Conservation (phyloP, 2,888 invertebrate species). For the Barypeithes pellucidus region DNA sequence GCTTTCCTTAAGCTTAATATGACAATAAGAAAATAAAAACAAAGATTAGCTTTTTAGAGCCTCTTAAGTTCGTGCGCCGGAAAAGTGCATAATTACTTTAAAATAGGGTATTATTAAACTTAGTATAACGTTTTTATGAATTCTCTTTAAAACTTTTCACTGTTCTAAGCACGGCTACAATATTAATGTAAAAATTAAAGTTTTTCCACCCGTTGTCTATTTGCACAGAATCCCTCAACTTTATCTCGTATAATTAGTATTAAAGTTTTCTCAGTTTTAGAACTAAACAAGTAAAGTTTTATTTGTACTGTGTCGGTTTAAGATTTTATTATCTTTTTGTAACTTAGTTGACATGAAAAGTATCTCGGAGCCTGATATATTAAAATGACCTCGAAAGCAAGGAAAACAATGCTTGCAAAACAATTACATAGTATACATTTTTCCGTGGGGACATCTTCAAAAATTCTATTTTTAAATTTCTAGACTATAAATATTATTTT, state of each 20-base stretch:
- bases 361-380: slow-evolving; percentile 43
- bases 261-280: slow-evolving; percentile 39
- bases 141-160: slow-evolving; percentile 37
- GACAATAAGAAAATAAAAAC: neutral
- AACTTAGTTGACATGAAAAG: slow-evolving; percentile 46
- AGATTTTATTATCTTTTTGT: slow-evolving; percentile 44
- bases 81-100: slow-evolving; percentile 32
- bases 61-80: neutral
- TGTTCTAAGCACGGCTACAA: slow-evolving; percentile 35
- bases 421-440: too few species aligned
- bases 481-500: too few species aligned
- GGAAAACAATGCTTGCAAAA: too few species aligned
- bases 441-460: too few species aligned
- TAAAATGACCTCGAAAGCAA: too few species aligned
- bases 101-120: slow-evolving; percentile 30
- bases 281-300: slow-evolving; percentile 48
- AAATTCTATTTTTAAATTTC: too few species aligned
- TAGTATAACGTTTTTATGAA: slow-evolving; percentile 33
- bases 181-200: slow-evolving; percentile 50
- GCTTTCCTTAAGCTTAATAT: too few species aligned
- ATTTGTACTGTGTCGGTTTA: slow-evolving; percentile 36
- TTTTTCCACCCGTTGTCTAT: slow-evolving; percentile 34
- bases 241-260: slow-evolving; percentile 42
- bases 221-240: slow-evolving; percentile 27
- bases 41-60: neutral